Evolutionary conservation across 2,113 vertebrate species (phyloP).

Genomic region (Oceanodroma tethys): DNA sequence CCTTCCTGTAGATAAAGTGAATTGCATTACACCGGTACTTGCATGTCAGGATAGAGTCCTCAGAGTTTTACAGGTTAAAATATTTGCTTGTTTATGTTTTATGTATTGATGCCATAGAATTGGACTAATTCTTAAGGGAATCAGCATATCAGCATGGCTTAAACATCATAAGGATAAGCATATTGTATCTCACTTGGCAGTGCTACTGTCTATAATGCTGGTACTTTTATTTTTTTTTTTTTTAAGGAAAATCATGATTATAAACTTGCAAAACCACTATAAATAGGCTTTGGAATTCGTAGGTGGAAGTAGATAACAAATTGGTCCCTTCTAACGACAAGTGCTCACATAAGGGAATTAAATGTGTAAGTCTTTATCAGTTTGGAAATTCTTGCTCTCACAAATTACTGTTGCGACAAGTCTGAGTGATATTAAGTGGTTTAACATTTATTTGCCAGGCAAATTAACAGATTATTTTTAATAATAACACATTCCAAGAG

Average conservation of each 20-base stretch:
- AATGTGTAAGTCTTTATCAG: not conserved
- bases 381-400: not conserved
- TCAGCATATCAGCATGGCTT: not conserved
- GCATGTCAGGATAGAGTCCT: slow-evolving; percentile 95
- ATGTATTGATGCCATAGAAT: not conserved
- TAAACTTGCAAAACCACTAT: not conserved
- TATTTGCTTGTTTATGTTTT: not conserved
- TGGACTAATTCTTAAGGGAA: not conserved
- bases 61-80: slow-evolving; percentile 87
- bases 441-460: not conserved
- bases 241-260: not conserved
- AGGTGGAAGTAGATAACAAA: not conserved
- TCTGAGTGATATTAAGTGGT: not conserved
- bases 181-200: not conserved
- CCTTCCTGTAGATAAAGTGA: slow-evolving; percentile 82
- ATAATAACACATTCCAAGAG: not conserved
- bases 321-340: not conserved
- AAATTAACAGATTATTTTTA: not conserved
- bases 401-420: not conserved
- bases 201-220: not conserved
- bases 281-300: not conserved
- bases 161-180: not conserved
- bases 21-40: slow-evolving; percentile 78
- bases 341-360: not conserved
- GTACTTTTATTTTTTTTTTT: not conserved